Percentiles rank a stretch among this genome's conserved stretches.
Evolutionary conservation across 2,113 vertebrate genomes (phyloP).

Genomic region (Crotophaga sulcirostris): DNA sequence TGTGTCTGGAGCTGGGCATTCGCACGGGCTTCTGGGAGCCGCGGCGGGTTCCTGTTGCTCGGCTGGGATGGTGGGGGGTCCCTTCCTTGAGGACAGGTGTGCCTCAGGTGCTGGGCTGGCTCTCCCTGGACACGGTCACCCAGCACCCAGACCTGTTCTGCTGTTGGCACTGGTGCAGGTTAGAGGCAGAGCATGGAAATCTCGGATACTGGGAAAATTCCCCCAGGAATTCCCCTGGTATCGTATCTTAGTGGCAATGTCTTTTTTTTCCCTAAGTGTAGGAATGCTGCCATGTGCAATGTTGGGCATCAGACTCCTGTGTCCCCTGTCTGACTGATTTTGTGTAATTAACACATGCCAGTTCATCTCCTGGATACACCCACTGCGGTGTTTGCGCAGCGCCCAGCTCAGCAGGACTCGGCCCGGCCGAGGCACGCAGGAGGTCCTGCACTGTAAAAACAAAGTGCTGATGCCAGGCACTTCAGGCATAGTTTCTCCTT

Average conservation of each 20-base stretch:
- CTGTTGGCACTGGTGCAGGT: neutral
- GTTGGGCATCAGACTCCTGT: fast-evolving
- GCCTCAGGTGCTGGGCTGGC: neutral
- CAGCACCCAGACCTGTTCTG: neutral
- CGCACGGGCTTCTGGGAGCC: fast-evolving
- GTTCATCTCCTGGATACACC: neutral
- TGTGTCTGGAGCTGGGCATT: neutral
- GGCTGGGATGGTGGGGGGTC: neutral
- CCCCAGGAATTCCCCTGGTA: neutral
- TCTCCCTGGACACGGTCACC: neutral
- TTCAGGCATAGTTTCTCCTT: neutral
- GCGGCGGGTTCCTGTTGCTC: neutral
- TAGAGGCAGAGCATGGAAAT: fast-evolving
- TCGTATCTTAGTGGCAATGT: neutral
- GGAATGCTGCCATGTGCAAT: neutral
- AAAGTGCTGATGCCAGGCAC: neutral
- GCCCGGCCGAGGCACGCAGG: neutral
- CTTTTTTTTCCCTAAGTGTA: neutral
- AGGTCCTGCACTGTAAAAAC: neutral
- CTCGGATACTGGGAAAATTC: neutral
- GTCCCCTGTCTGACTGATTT: neutral
- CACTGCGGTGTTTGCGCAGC: neutral
- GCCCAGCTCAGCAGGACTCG: neutral
- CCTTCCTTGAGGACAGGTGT: neutral
- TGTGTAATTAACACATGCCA: neutral